Evolutionary conservation across 2,113 vertebrate species (phyloP).

Genomic region (Paracanthobrama guichenoti): DNA sequence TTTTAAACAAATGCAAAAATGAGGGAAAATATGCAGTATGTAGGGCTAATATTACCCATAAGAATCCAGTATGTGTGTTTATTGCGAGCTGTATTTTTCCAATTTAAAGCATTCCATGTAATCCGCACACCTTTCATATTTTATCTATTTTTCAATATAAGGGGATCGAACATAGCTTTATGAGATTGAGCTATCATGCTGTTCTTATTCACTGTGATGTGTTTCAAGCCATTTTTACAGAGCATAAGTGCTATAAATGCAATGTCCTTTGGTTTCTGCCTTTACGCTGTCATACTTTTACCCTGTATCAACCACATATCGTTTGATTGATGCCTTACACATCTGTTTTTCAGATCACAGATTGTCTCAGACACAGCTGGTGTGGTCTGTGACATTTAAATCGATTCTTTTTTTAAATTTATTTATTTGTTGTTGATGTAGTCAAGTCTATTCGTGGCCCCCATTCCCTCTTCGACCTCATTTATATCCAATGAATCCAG

Average conservation of each 20-base stretch:
- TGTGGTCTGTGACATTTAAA: constrained; percentile 13
- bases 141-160: constrained; percentile 61
- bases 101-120: constrained; percentile 69
- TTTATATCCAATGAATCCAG: constrained; percentile 32
- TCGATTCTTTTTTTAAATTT: constrained; percentile 20
- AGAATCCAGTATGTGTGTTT: constrained; percentile 58
- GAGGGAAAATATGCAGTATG: constrained; percentile 72
- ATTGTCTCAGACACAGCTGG: neutral
- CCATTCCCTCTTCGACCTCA: neutral
- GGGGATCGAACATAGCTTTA: constrained; percentile 55
- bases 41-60: constrained; percentile 59
- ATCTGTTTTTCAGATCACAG: neutral
- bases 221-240: constrained; percentile 56
- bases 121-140: constrained; percentile 63
- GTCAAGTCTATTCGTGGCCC: neutral
- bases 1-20: constrained; percentile 69
- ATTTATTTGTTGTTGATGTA: constrained; percentile 52
- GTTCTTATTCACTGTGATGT: constrained; percentile 63
- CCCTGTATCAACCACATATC: constrained; percentile 48
- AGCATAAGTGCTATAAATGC: constrained; percentile 56
- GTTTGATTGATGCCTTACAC: neutral
- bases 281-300: constrained; percentile 65
- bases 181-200: constrained; percentile 55
- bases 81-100: constrained; percentile 53
- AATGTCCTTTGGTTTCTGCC: constrained; percentile 61